phyloP scores from a whole-genome alignment of 2,888 invertebrate genomes.

The Dynastes maya region DNA sequence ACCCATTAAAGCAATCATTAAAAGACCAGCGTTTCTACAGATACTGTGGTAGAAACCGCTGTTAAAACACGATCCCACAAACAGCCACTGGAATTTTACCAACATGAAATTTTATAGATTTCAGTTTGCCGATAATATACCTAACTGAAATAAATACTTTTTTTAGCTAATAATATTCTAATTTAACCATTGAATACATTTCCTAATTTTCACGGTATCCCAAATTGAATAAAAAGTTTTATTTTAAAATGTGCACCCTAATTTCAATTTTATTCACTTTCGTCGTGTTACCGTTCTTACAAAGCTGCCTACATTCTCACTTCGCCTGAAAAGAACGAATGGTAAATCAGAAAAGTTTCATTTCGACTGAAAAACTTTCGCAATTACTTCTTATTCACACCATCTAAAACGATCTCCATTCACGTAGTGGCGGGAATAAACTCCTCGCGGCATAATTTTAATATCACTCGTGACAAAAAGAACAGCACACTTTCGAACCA shows the following conservation, averaged over 20 bases:
- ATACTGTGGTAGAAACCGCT: no score
- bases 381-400: conserved; percentile 38
- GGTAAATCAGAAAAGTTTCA: conserved; percentile 24
- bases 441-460: conserved; percentile 2
- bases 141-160: no score
- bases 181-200: no score
- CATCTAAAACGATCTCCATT: background rate
- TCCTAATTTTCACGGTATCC: no score
- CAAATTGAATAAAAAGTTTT: no score
- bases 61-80: no score
- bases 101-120: no score
- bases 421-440: conserved; percentile 12
- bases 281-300: background rate
- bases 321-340: background rate
- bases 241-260: background rate
- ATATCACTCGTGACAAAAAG: background rate
- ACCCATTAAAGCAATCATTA: no score
- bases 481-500: background rate
- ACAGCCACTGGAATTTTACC: no score
- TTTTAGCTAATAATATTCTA: no score
- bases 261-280: background rate
- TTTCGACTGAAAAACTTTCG: conserved; percentile 49
- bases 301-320: background rate
- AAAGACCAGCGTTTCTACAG: no score
- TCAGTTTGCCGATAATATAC: no score